Percentiles rank a stretch among this genome's conserved stretches.
These are phyloP conservation scores for Chaetoderma sp. DNA, from an alignment of 2,888 invertebrate genomes.

Conservation along the genomic window DNA sequence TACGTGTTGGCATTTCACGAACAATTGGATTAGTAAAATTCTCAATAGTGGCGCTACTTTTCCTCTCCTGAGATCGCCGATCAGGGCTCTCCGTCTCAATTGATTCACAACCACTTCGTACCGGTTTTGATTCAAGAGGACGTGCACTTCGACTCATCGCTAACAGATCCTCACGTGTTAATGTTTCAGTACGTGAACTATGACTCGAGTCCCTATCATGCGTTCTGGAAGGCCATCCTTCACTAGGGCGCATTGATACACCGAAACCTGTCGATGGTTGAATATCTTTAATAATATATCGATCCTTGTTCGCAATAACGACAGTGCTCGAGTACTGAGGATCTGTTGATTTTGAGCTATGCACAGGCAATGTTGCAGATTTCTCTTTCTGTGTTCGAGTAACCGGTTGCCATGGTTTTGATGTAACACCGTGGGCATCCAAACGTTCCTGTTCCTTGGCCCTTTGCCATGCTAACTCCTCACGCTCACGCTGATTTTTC, in stretches of 20 bases:
- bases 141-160: conserved; percentile 57
- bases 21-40: conserved; percentile 17
- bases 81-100: conserved; percentile 2
- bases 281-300: not conserved
- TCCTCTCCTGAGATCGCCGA: not conserved
- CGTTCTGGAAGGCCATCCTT: not conserved
- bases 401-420: not conserved
- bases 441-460: conserved; percentile 32
- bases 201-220: not conserved
- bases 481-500: conserved; percentile 41
- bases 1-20: conserved; percentile 45
- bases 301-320: conserved; percentile 5
- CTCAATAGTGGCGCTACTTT: conserved; percentile 3
- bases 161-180: conserved; percentile 52
- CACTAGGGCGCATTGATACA: not conserved
- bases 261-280: not conserved
- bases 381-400: not conserved
- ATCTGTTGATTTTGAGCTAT: conserved; percentile 6
- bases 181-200: not conserved
- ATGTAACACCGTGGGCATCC: not conserved
- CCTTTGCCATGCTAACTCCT: conserved; percentile 45
- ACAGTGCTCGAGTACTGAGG: conserved; percentile 23
- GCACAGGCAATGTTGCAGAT: not conserved
- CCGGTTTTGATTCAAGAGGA: conserved; percentile 45
- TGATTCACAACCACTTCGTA: conserved; percentile 10